Evolutionary conservation across 2,113 vertebrate genomes (phyloP).

Genomic region (Corythornis cristatus): DNA sequence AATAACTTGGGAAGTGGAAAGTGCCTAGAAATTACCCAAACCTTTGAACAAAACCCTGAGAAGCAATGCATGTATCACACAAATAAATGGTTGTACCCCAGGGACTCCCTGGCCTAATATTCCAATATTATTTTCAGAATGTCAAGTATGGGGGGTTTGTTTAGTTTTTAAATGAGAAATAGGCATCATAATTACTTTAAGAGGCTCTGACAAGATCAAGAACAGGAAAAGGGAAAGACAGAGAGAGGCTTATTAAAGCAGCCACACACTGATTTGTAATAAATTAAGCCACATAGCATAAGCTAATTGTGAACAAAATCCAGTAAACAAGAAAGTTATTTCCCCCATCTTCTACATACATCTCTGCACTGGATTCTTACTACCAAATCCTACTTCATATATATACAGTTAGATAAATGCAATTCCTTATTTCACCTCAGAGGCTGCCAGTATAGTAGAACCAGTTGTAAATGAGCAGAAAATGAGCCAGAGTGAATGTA

Average conservation of each 20-base stretch:
- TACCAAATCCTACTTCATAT: neutral
- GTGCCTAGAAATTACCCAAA: neutral
- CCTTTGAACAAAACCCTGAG: neutral
- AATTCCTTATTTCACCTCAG: neutral
- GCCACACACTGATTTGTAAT: neutral
- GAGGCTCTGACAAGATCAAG: neutral
- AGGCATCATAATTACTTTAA: neutral
- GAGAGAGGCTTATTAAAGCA: neutral
- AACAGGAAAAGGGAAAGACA: neutral
- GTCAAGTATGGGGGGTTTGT: neutral
- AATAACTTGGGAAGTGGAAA: neutral
- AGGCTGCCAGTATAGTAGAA: neutral
- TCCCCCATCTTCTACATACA: neutral
- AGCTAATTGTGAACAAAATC: neutral
- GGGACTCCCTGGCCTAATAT: neutral
- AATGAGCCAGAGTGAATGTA: neutral
- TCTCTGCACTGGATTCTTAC: neutral
- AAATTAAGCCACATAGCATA: neutral
- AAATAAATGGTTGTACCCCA: neutral
- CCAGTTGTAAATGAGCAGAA: neutral
- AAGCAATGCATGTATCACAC: neutral
- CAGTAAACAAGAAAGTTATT: neutral
- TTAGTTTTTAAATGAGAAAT: neutral
- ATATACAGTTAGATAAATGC: accelerated
- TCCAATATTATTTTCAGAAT: neutral